Conservation (phyloP, 2,797 vertebrate species). For the Hydrocynus forskahlii region DNA sequence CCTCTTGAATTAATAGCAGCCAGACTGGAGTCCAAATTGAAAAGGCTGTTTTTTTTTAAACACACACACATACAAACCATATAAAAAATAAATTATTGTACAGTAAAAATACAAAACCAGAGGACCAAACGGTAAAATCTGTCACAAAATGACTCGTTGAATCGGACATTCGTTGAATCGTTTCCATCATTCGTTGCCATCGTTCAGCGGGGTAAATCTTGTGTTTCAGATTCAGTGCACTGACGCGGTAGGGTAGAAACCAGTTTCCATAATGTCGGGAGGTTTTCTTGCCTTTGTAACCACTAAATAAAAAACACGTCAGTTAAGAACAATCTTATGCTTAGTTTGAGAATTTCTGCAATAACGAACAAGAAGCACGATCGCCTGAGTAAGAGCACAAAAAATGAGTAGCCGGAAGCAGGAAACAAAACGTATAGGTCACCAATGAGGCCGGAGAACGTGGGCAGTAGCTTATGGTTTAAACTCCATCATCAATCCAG, state of each 20-base stretch:
- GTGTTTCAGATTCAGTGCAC: slow-evolving; percentile 6
- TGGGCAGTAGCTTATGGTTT: neutral
- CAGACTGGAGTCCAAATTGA: no score
- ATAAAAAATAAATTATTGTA: no score
- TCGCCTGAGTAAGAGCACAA: neutral
- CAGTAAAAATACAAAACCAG: no score
- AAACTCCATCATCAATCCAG: neutral
- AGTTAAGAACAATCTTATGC: neutral
- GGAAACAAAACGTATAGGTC: neutral
- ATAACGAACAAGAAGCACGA: neutral
- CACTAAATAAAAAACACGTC: neutral
- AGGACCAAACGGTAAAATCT: neutral
- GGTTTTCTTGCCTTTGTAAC: neutral
- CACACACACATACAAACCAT: no score
- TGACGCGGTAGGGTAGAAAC: neutral
- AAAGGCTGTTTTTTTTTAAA: no score
- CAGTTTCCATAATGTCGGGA: neutral
- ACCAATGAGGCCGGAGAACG: neutral
- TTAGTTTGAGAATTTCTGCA: neutral
- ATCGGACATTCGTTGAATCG: no score
- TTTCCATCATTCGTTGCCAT: neutral
- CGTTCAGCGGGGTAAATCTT: slow-evolving; percentile 20
- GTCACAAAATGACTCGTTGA: neutral
- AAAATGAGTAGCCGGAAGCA: neutral
- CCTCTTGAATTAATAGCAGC: no score